Percentiles rank a stretch among this genome's conserved stretches.
phyloP scores from a whole-genome alignment of 2,113 vertebrate species.

The Spheniscus mendiculus region DNA sequence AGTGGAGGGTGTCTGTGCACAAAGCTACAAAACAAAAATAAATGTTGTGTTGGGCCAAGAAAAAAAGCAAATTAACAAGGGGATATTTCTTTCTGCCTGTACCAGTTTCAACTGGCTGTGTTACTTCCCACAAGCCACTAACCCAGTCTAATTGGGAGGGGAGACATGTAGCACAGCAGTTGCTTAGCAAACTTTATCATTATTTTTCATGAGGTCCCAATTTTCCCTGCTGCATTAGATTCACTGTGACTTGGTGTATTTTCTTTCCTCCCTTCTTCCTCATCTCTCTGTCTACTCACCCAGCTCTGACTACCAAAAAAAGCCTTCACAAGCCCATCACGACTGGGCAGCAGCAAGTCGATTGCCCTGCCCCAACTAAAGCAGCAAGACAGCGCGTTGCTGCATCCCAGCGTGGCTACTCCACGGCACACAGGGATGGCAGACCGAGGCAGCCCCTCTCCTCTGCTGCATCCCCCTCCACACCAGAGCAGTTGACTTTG shows the following conservation, averaged over 20 bases:
- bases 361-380: fast-evolving
- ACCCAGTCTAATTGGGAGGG: not conserved
- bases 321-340: not conserved
- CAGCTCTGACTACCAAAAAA: not conserved
- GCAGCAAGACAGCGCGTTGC: too few relatives aligned
- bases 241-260: not conserved
- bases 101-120: not conserved
- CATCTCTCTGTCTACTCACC: not conserved
- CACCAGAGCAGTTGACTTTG: fast-evolving
- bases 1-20: not conserved
- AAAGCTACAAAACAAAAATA: not conserved
- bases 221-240: not conserved
- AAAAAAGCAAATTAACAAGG: not conserved
- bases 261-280: not conserved
- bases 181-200: not conserved
- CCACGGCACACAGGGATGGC: fast-evolving
- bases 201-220: not conserved
- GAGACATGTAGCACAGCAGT: not conserved
- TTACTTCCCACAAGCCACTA: not conserved
- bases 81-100: not conserved
- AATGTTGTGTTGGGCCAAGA: not conserved
- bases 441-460: not conserved
- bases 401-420: not conserved
- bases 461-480: not conserved
- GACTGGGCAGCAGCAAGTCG: not conserved